Evolutionary conservation across 2,797 vertebrate genomes (phyloP).

Genomic region (Peromyscus melanophrys): DNA sequence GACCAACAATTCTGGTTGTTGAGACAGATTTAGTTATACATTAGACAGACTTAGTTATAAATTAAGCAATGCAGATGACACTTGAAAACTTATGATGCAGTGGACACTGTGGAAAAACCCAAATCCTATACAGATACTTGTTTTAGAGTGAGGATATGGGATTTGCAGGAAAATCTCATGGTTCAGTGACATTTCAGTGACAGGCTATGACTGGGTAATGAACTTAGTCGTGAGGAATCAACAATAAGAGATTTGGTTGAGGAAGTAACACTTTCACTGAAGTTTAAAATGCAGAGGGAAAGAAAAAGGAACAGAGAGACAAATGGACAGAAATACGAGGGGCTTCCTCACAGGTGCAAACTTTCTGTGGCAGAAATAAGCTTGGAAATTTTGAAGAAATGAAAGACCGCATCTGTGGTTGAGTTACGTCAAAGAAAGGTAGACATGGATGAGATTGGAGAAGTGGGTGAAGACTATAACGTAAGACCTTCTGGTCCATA

Average conservation of each 20-base stretch:
- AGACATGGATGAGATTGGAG: background rate
- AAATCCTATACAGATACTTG: background rate
- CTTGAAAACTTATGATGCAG: background rate
- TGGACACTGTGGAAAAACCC: background rate
- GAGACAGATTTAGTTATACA: background rate
- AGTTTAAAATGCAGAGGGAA: background rate
- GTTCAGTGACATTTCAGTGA: background rate
- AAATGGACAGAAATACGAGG: background rate
- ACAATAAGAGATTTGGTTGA: background rate
- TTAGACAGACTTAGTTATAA: background rate
- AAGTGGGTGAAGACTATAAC: background rate
- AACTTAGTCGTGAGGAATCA: background rate
- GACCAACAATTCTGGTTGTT: background rate
- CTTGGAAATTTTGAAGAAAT: conserved; percentile 41
- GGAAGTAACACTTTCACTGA: conserved; percentile 9
- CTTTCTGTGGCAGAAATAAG: conserved; percentile 1
- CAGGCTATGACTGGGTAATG: background rate
- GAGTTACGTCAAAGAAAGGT: background rate
- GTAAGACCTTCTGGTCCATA: background rate
- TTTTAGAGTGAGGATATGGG: background rate
- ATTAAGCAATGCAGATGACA: background rate
- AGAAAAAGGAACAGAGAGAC: background rate
- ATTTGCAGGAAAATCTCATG: background rate
- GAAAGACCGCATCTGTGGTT: background rate
- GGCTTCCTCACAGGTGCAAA: background rate